phyloP scores from a whole-genome alignment of 2,888 invertebrate species.

The Caenorhabditis angaria region DNA sequence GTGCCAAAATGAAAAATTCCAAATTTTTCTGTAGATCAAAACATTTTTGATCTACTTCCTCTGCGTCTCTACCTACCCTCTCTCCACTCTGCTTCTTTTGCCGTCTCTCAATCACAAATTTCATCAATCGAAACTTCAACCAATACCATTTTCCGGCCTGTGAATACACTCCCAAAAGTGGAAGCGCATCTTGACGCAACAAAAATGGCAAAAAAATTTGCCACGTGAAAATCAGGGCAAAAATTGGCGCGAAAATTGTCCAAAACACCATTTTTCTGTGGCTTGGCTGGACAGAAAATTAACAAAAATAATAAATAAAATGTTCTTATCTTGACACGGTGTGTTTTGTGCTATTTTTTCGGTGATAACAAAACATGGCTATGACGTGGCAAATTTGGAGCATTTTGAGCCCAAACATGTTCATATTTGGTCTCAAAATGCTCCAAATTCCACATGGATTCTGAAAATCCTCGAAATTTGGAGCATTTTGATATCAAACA shows the following conservation, averaged over 20 bases:
- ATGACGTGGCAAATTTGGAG: background rate
- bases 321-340: too few relatives aligned
- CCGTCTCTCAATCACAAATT: conserved; percentile 51
- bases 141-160: conserved; percentile 58
- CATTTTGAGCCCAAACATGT: background rate
- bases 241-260: background rate
- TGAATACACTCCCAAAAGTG: conserved; percentile 46
- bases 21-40: too few relatives aligned
- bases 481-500: too few relatives aligned
- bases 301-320: too few relatives aligned
- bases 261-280: background rate
- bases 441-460: too few relatives aligned
- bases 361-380: too few relatives aligned
- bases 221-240: background rate
- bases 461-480: too few relatives aligned
- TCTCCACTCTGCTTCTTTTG: conserved; percentile 31
- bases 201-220: background rate
- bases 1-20: too few relatives aligned
- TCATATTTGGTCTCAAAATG: too few relatives aligned
- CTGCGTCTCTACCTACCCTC: conserved; percentile 11
- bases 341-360: too few relatives aligned
- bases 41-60: too few relatives aligned
- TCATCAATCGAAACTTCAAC: conserved; percentile 60
- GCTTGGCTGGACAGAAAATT: too few relatives aligned
- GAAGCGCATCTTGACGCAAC: conserved; percentile 31